Percentiles rank a stretch among this genome's conserved stretches.
Conservation (phyloP, 2,797 vertebrate genomes). For the Pangasius mekongensis region DNA sequence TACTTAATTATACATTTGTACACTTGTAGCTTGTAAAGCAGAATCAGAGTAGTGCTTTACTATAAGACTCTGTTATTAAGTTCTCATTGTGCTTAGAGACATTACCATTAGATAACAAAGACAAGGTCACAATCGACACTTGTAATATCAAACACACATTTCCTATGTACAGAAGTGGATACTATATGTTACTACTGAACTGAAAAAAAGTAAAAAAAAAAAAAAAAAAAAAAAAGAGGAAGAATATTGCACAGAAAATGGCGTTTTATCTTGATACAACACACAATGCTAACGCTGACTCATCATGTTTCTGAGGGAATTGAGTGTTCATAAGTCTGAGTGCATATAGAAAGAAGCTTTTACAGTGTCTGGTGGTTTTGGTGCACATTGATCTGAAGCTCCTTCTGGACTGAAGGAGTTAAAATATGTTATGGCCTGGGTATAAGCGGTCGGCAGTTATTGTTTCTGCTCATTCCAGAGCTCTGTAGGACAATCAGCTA, state of each 20-base stretch:
- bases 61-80: neutral
- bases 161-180: neutral
- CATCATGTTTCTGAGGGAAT: neutral
- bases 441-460: too few species aligned
- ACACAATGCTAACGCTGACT: neutral
- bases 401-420: neutral
- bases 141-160: neutral
- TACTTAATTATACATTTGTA: neutral
- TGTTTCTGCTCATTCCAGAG: too few species aligned
- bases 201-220: neutral
- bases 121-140: neutral
- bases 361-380: neutral
- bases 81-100: neutral
- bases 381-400: too few species aligned
- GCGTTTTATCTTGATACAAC: neutral
- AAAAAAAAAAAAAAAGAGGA: too few species aligned
- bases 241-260: neutral
- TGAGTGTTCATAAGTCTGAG: neutral
- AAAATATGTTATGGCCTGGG: too few species aligned
- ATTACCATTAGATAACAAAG: neutral
- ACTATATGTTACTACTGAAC: neutral
- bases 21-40: neutral
- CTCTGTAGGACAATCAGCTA: neutral
- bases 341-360: neutral
- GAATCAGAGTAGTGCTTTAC: neutral